Base-by-base conservation (phyloP, 2,888 invertebrate genomes). In the Elegia similella region DNA sequence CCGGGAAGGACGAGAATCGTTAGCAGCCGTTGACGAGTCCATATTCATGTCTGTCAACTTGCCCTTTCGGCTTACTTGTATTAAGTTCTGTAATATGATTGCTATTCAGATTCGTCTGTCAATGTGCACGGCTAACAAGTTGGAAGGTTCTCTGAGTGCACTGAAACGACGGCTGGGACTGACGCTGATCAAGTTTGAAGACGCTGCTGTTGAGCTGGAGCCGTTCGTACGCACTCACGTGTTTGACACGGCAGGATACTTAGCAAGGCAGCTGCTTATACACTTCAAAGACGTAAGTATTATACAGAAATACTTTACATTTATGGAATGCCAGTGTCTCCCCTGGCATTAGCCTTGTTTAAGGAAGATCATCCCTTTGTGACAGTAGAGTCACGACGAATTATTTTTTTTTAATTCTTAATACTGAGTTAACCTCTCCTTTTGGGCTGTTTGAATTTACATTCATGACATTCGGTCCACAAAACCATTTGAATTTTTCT, bases 141-240 rank as follows among this genome's bases (percentile, higher is more conserved):
- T 99, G 59, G 87, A 88, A 65, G 76, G 80, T 0, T 95, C 96
- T 71, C 93, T 99, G 62, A 93, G 94, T 61, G 92, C 93, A 62
- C 94, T 98, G 57, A 99, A 99, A 90, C 94, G 96, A 61, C 95
- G 95, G 62, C 92, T 98, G 56, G 97, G 97, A 0, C 91, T 99
- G 46, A 97, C 97, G 46, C 92, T 99, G 58, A 96, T 99, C 68
- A 96, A 96, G 78, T 99, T 99, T 88, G 99, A 99, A 88, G 98
- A 99, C 84, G 99, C 99, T 12, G 94, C 96, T 44, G 97, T 99
- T 12, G 97, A 98, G 76, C 92, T 99, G 64, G 96, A 98, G 80
- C 96, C 97, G 1, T 99, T 98, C 82, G 93, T 94, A 53, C 94
- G 96, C 69, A 93, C 94, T 72, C 97, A 98, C 92, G 96, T 96